phyloP scores from a whole-genome alignment of 2,888 invertebrate species.

The Cataglyphis cursor region DNA sequence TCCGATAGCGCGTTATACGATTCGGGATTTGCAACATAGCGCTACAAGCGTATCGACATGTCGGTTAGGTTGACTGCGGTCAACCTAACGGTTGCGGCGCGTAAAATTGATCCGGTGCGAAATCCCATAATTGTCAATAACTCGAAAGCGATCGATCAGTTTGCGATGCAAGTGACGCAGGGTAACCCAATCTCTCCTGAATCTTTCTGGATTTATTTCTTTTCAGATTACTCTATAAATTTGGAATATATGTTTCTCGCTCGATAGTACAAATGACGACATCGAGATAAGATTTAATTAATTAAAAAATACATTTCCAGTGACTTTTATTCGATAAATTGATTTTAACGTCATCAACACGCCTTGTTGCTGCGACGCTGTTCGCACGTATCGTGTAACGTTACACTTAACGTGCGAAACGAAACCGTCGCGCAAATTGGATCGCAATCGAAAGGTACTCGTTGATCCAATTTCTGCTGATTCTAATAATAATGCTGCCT shows the following conservation, averaged over 20 bases:
- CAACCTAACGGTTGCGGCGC: constrained; percentile 36
- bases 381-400: not conserved
- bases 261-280: constrained; percentile 3
- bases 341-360: constrained; percentile 30
- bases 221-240: constrained; percentile 4
- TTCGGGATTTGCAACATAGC: constrained; percentile 25
- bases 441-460: constrained; percentile 31
- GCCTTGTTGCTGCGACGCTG: not conserved
- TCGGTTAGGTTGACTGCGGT: constrained; percentile 39
- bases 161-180: not conserved
- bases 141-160: constrained; percentile 24
- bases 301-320: constrained; percentile 30
- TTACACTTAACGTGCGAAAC: constrained; percentile 19
- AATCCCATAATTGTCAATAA: constrained; percentile 56
- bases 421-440: constrained; percentile 40
- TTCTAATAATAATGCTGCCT: constrained; percentile 22
- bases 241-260: constrained; percentile 8
- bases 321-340: constrained; percentile 8
- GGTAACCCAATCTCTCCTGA: not conserved
- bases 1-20: constrained; percentile 23
- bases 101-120: constrained; percentile 50
- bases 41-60: constrained; percentile 43
- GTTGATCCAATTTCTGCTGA: constrained; percentile 22
- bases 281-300: constrained; percentile 36
- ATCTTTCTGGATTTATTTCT: constrained; percentile 28